Percentiles rank a stretch among this genome's conserved stretches.
phyloP scores from a whole-genome alignment of 2,113 vertebrate genomes.

The Progne subis region DNA sequence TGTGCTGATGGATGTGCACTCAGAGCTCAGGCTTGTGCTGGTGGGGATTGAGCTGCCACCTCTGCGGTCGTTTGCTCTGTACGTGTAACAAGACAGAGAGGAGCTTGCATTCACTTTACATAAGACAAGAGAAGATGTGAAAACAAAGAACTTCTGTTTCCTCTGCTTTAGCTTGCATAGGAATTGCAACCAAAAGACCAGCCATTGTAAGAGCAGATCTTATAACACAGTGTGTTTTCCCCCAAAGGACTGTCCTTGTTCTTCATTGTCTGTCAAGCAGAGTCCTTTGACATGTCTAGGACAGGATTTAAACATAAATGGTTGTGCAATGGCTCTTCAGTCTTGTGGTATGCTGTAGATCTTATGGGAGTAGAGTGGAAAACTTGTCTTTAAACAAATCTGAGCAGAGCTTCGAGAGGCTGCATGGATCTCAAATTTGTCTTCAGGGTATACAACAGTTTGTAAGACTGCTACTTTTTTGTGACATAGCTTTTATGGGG shows the following conservation, averaged over 20 bases:
- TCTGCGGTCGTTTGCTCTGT: neutral
- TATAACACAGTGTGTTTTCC: neutral
- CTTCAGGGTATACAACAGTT: slow-evolving; percentile 72
- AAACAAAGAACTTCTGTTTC: neutral
- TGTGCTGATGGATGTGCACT: neutral
- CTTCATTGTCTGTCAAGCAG: slow-evolving; percentile 47
- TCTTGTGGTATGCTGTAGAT: slow-evolving; percentile 10
- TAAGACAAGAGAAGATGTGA: neutral
- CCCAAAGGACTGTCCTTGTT: slow-evolving; percentile 16
- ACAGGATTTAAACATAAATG: slow-evolving; percentile 55
- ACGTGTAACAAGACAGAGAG: fast-evolving
- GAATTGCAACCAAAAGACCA: neutral
- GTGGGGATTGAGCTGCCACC: fast-evolving
- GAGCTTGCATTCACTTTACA: neutral
- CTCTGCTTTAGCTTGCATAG: neutral
- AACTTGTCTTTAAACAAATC: slow-evolving; percentile 57
- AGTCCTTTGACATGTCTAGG: slow-evolving; percentile 63
- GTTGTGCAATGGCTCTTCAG: slow-evolving; percentile 34
- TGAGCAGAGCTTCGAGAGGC: slow-evolving; percentile 37
- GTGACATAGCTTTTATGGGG: slow-evolving; percentile 78
- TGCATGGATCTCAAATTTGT: slow-evolving; percentile 60
- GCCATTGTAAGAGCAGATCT: neutral
- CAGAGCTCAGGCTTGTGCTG: neutral
- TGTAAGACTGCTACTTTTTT: slow-evolving; percentile 80
- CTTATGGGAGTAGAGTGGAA: slow-evolving; percentile 48